Base-by-base conservation (phyloP, 2,113 vertebrate genomes). In the Theropithecus gelada region DNA sequence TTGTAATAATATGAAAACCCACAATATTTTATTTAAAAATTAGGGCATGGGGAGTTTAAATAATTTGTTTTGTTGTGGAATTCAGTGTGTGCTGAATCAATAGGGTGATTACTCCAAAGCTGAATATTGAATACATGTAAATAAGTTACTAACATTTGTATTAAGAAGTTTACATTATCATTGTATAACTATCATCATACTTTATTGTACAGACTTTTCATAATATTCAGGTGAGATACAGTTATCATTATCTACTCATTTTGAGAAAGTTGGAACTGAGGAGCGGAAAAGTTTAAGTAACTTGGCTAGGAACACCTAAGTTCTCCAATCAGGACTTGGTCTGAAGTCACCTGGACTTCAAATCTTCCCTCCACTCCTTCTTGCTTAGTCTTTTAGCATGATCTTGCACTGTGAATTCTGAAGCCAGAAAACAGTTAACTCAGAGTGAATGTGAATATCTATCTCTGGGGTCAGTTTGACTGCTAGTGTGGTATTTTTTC, bases 11-110 rank as follows among this genome's bases (percentile, higher is more conserved):
- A 80, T 13, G 50, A 75, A 79, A 94, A 13, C 3, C 3, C 10
- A 75, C 81, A 89, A n/a, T 32, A 90, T 81, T 81, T 95, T 45
- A 82, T 61, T 96, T 86, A 52, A 61, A 83, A 93, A 85, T 66
- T 13, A 16, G 3, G 88, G n/a, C 78, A n/a, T 43, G 84, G 18
- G 17, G 64, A 87, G 80, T 94, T 79, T 86, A 45, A 55, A 43
- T 73, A 82, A 43, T 61, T 88, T 93, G 6, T 16, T 94, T 88
- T 82, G 16, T 10, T 89, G 43, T 83, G 10, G 22, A 87, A 88
- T 96, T 80, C n/a, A 50, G 5, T 43, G 9, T 86, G 25, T 85
- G 45, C 40, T 85, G 48, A 84, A 43, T 73, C 6, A 87, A 86
- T 1, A 57, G 0, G 22, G 38, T 35, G 57, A 75, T 38, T 64